Evolutionary conservation across 2,888 invertebrate genomes (phyloP), one percentile per base, ranked within the genome.

Genomic region (Sinelater perroti): DNA sequence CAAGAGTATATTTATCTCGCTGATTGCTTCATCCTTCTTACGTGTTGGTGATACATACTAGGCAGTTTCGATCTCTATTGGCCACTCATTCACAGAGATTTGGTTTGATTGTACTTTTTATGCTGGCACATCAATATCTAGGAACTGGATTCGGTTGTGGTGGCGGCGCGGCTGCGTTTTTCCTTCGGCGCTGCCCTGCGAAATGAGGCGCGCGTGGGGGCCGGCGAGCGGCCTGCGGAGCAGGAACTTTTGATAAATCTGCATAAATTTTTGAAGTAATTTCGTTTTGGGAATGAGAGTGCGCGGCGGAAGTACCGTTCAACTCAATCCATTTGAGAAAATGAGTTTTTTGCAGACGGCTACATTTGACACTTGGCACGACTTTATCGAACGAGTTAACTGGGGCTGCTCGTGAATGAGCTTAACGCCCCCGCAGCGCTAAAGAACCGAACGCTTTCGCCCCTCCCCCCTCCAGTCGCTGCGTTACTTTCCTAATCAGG

Each of bases 21-120:
- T 68, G 71, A 74, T 74, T 72, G 73, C 72, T 68, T 69, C 71
- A 74, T 74, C 70, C 69, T 71, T 74, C 73, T 74, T 71, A 66
- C 57, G 71, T 69, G 67, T 65, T 65, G 54, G 56, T 69, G 74
- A 72, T 73, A 72, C 70, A 74, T 70, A 70, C 67, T 64, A 70
- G 58, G 56, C 59, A 58, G 63, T 65, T 63, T 62, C 55, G 33
- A 60, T 51, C 50, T 70, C 72, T 71, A 74, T 74, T 72, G 74
- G 72, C 71, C 72, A 72, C 72, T 73, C 74, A 71, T 75, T 74
- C 75, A 72, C 70, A 70, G 63, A 66, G 68, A 68, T 72, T 72
- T 73, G 74, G 72, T 74, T 73, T 73, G 73, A 75, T 75, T 73
- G 73, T 60, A 59, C 52, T 61, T 58, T 66, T 67, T 67, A 67